phyloP scores from a whole-genome alignment of 2,113 vertebrate species.

The Podarcis cretensis region DNA sequence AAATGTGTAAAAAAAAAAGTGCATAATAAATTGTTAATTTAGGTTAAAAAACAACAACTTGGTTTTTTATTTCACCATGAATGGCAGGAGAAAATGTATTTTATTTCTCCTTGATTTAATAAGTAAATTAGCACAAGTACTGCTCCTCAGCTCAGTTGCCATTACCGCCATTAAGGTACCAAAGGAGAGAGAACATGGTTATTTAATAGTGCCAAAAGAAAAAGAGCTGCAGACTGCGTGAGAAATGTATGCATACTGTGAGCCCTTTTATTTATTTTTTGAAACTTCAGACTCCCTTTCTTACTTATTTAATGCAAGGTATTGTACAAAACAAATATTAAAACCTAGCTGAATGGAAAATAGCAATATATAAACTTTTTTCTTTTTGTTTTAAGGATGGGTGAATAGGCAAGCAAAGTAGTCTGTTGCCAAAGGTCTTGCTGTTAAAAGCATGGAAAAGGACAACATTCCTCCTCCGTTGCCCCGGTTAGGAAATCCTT shows the following conservation, averaged over 20 bases:
- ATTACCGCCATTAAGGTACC: neutral
- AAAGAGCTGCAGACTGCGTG: neutral
- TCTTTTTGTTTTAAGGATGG: neutral
- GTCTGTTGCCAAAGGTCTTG: no score
- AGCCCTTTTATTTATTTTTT: neutral
- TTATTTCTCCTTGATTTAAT: neutral
- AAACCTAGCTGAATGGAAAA: neutral
- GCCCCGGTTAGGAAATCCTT: neutral
- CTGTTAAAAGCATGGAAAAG: neutral
- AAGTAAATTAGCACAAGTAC: neutral
- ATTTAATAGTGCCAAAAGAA: neutral
- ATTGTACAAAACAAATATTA: neutral
- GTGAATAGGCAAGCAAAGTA: neutral
- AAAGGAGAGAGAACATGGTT: conserved; percentile 21
- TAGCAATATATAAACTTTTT: neutral
- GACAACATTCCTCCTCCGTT: neutral
- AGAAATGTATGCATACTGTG: neutral
- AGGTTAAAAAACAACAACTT: neutral
- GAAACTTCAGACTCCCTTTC: neutral
- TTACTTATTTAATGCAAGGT: neutral
- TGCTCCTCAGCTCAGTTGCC: neutral
- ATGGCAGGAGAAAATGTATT: neutral
- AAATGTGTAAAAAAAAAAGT: conserved; percentile 37
- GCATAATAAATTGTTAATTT: conserved; percentile 44
- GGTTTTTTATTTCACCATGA: conserved; percentile 3